Evolutionary conservation across 2,797 vertebrate species (phyloP).

Genomic region (Enoplosus armatus): DNA sequence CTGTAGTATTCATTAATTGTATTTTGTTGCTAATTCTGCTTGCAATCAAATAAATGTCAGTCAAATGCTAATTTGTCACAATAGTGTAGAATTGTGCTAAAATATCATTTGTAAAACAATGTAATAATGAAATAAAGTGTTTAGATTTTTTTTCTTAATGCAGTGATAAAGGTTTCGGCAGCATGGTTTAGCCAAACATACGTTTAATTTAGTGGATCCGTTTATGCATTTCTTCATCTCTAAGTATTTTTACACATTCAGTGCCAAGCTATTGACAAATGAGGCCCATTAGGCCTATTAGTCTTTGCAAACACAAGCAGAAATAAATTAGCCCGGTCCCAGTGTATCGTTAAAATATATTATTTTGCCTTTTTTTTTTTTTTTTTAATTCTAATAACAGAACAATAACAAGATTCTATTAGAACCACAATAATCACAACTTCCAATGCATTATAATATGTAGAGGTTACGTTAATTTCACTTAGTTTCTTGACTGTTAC

Average conservation of each 20-base stretch:
- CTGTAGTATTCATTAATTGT: not conserved
- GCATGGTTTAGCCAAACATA: slow-evolving; percentile 16
- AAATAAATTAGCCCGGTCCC: slow-evolving; percentile 30
- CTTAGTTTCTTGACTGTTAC: not conserved
- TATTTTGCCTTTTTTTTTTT: slow-evolving; percentile 17
- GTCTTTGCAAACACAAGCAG: slow-evolving; percentile 64
- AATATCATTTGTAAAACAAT: not conserved
- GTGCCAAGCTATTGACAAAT: slow-evolving; percentile 59
- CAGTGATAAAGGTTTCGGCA: not conserved
- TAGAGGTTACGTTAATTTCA: not conserved
- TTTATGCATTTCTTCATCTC: slow-evolving; percentile 44
- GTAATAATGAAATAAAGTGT: not conserved
- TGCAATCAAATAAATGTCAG: not conserved
- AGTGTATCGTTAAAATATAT: slow-evolving; percentile 31
- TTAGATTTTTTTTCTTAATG: not conserved
- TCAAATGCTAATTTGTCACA: not conserved
- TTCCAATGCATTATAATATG: not conserved
- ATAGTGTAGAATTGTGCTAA: not conserved
- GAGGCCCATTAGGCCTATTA: slow-evolving; percentile 66
- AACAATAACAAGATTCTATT: not conserved
- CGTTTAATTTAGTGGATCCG: slow-evolving; percentile 42
- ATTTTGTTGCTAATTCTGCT: not conserved
- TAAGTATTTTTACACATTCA: slow-evolving; percentile 51
- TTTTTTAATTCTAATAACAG: not conserved
- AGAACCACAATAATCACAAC: not conserved